Evolutionary conservation across 2,797 vertebrate genomes (phyloP), one percentile per base, ranked within the genome.

Genomic region (Adelosebastes latens): DNA sequence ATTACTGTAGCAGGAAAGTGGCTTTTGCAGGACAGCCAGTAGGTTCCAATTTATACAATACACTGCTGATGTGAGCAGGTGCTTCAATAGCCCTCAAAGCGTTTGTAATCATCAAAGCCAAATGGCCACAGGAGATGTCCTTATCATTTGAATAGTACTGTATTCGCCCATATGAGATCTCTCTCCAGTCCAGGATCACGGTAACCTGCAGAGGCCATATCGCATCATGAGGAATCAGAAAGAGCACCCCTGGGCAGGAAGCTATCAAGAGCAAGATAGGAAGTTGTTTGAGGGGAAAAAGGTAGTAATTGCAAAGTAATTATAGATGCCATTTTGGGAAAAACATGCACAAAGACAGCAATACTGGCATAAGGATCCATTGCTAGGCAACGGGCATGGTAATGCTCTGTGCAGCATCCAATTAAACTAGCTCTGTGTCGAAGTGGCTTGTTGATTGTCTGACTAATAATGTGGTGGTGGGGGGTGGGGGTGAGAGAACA

Each of bases 381-480:
- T 93, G 94, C 96, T 95, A 95, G 91, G 94, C 94, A 95, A 95
- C 95, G 65, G 72, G 72, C 80, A 89, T 82, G 80, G 77, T 83
- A 85, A 88, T 81, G 83, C 88, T 89, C 73, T 81, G 78, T 80
- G 89, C 88, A 88, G 89, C 87, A 91, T 87, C 95, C 92, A 94
- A 93, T 96, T 94, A 95, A 91, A 90, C 68, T 75, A 81, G 82
- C 88, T 89, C 84, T 90, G 85, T 89, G 73, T 91, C 61, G 53
- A 88, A 93, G 88, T 81, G 83, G 88, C 85, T 86, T 92, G 92
- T 93, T 94, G 94, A 95, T 95, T 95, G 89, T 91, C 82, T 88
- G 87, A 89, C 93, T 93, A 88, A 90, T 91, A 90, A 86, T 75
- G 79, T 73, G 65, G 60, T 80, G 69, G 61, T 22, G 34, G 9